Conservation (phyloP, 2,888 invertebrate genomes). For the Kryphioiulus occultus region DNA sequence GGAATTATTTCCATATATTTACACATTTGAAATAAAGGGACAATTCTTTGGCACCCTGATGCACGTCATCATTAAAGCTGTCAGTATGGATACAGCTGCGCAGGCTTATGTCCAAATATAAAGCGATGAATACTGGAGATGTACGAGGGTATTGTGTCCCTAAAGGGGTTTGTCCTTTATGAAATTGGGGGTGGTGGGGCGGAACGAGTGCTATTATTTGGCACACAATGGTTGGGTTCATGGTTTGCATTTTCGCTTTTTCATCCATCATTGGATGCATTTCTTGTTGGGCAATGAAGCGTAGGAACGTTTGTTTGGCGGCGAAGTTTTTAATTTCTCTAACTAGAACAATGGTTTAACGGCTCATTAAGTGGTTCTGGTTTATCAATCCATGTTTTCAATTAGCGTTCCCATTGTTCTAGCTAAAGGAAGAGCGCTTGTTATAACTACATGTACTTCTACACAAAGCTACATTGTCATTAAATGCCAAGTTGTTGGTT, state of each 20-base stretch:
- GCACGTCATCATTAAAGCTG: neutral
- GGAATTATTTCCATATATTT: no score
- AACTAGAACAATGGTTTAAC: constrained; percentile 7
- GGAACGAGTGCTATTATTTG: neutral
- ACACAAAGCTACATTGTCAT: no score
- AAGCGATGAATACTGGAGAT: neutral
- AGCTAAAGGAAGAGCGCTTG: neutral
- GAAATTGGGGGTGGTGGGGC: neutral
- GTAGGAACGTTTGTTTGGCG: neutral
- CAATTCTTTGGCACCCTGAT: neutral
- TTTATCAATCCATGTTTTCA: neutral
- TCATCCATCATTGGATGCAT: neutral
- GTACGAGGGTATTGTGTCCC: neutral
- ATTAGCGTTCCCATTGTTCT: neutral
- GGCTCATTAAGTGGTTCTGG: constrained; percentile 5
- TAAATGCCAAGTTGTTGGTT: no score
- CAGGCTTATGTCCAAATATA: neutral
- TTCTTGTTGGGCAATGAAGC: constrained; percentile 17
- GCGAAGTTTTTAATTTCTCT: neutral
- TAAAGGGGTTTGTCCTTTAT: constrained; percentile 27
- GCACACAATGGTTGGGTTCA: neutral
- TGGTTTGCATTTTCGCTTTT: constrained; percentile 4
- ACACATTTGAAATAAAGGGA: no score
- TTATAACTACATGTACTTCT: neutral
- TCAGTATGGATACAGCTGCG: neutral